phyloP scores from a whole-genome alignment of 2,888 invertebrate species.

The Drosophila melanosoma region DNA sequence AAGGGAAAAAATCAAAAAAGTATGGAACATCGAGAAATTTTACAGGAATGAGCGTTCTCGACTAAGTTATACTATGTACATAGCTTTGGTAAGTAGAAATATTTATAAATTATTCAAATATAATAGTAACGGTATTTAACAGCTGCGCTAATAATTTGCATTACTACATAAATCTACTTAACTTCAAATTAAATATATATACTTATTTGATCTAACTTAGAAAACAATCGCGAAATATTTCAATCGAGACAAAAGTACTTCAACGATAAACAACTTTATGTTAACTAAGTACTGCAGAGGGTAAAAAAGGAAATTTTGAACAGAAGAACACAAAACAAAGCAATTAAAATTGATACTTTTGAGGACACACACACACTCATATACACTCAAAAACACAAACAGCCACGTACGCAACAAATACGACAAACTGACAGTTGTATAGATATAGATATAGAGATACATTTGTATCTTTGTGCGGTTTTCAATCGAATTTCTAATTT shows the following conservation, averaged over 20 bases:
- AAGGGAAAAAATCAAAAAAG: neutral
- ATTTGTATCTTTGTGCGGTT: slow-evolving; percentile 62
- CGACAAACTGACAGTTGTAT: slow-evolving; percentile 26
- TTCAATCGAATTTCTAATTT: slow-evolving; percentile 57
- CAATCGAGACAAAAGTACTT: neutral
- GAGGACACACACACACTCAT: neutral
- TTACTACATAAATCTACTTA: neutral
- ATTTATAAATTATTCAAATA: neutral
- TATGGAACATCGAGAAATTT: slow-evolving; percentile 13
- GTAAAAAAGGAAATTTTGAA: slow-evolving; percentile 16
- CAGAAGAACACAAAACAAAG: slow-evolving; percentile 39
- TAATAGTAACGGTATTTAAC: neutral
- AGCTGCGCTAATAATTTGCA: neutral
- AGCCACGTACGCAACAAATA: neutral
- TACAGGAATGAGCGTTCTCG: neutral
- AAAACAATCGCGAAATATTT: neutral
- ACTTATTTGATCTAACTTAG: neutral
- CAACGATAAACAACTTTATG: neutral
- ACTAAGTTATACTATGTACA: slow-evolving; percentile 2
- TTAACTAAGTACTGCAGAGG: slow-evolving; percentile 4
- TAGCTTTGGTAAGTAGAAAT: neutral
- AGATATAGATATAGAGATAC: slow-evolving; percentile 41
- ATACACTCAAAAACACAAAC: neutral
- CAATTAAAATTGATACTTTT: slow-evolving; percentile 60
- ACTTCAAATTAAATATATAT: neutral